A percentile compares a stretch with the other conserved stretches of the same genome.
phyloP scores from a whole-genome alignment of 2,888 invertebrate species.

The Eupithecia subumbrata region DNA sequence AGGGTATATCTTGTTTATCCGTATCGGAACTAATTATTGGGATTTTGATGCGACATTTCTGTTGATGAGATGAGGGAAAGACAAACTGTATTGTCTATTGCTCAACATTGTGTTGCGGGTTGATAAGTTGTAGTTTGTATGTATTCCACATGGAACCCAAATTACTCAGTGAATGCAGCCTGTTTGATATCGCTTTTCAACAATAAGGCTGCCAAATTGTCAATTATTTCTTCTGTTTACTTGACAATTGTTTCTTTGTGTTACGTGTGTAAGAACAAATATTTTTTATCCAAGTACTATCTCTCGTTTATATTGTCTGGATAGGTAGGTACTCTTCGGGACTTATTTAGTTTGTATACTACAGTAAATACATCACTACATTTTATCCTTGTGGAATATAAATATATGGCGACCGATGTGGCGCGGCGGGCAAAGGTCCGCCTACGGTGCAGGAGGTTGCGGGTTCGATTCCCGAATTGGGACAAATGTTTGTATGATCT shows the following conservation, averaged over 20 bases:
- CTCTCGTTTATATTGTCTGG: not conserved
- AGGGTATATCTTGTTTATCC: conserved; percentile 44
- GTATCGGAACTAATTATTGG: conserved; percentile 42
- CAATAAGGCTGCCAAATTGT: not conserved
- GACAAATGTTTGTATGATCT: no score
- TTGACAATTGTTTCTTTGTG: not conserved
- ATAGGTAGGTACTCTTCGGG: not conserved
- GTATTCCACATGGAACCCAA: not conserved
- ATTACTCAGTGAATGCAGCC: not conserved
- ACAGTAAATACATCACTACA: not conserved
- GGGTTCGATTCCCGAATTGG: no score
- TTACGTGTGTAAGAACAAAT: not conserved
- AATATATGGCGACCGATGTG: no score
- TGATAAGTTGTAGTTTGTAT: not conserved
- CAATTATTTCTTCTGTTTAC: not conserved
- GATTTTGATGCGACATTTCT: conserved; percentile 41
- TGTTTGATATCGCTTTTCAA: not conserved
- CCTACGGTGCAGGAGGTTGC: no score
- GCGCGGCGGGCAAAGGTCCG: no score
- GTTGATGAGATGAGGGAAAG: conserved; percentile 24
- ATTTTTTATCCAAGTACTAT: not conserved
- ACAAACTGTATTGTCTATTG: not conserved
- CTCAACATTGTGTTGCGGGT: not conserved
- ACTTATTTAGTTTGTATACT: not conserved
- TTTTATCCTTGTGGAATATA: not conserved